Conservation (phyloP, 2,113 vertebrate species). For the Melierax canorus region DNA sequence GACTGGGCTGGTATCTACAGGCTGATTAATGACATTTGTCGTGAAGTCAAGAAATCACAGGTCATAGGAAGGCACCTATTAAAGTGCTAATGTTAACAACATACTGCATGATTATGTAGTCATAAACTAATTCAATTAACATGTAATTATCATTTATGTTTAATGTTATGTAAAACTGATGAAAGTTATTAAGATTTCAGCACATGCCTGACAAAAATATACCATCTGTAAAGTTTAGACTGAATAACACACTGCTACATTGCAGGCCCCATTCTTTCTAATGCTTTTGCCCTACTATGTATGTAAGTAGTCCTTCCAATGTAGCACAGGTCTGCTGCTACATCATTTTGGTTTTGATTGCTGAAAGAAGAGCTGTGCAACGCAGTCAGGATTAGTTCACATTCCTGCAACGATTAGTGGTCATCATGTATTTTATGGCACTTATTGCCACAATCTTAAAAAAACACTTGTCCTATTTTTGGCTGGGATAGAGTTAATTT, state of each 20-base stretch:
- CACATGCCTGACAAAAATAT: neutral
- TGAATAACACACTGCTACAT: neutral
- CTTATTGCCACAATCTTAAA: neutral
- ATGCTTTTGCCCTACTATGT: neutral
- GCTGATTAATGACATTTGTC: neutral
- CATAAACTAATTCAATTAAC: neutral
- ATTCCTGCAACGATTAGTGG: neutral
- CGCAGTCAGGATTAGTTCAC: neutral
- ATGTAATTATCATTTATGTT: neutral
- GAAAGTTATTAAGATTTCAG: neutral
- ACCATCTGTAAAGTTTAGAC: neutral
- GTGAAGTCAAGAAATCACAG: neutral
- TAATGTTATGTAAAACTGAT: neutral
- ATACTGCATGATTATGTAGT: neutral
- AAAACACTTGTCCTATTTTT: neutral
- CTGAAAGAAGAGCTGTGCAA: slow-evolving; percentile 11
- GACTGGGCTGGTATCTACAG: neutral
- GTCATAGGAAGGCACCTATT: neutral
- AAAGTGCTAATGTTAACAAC: neutral
- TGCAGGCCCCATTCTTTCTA: neutral
- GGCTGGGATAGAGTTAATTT: no score
- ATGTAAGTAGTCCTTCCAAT: neutral
- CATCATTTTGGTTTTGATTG: slow-evolving; percentile 37
- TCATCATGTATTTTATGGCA: neutral
- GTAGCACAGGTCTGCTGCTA: neutral